Evolutionary conservation across 2,113 vertebrate species (phyloP), one percentile per base, ranked within the genome.

Genomic region (Scopus umbretta): DNA sequence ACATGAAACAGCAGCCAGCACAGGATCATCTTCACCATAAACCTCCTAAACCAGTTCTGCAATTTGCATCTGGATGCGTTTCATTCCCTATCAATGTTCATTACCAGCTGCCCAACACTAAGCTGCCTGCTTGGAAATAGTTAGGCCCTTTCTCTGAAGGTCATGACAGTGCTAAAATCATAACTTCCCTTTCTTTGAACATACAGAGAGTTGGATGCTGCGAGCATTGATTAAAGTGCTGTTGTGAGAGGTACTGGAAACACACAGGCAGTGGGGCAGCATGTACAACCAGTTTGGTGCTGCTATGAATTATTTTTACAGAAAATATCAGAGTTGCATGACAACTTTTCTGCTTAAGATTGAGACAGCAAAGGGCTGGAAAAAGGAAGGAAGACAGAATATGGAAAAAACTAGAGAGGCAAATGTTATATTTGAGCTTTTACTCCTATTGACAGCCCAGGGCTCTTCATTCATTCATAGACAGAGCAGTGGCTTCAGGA

Each of bases 81-180:
- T 93, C 95, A 36, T 95, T 91, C 95, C 70, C 52, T 88, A 53
- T 75, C 86, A 71, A 4, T 55, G 94, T 89, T 92, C 94, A 89
- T 94, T 91, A 97, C 92, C 94, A 96, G 95, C 88, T 95, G 88
- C 91, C 91, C 88, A 94, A 73, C 73, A 65, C 80, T 87, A 65
- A 94, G 88, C 65, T 85, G 65, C 76, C 83, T 95, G 80, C 83
- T 89, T 78, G 80, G 94, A 86, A 95, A 89, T 95, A 92, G 91
- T 95, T 94, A 96, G 59, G 81, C 36, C 65, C 61, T 86, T 90
- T 63, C 72, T 96, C 72, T 91, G 90, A 96, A 95, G 94, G 96
- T 94, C 86, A 40, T 11, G 34, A 16, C 43, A 63, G 86, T 30
- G 47, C 74, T 94, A 82, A 49, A 76, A 86, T 63, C 21, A 1